A percentile compares a stretch with the other conserved stretches of the same genome.
phyloP scores from a whole-genome alignment of 2,113 vertebrate genomes.

The Varanus salvator region DNA sequence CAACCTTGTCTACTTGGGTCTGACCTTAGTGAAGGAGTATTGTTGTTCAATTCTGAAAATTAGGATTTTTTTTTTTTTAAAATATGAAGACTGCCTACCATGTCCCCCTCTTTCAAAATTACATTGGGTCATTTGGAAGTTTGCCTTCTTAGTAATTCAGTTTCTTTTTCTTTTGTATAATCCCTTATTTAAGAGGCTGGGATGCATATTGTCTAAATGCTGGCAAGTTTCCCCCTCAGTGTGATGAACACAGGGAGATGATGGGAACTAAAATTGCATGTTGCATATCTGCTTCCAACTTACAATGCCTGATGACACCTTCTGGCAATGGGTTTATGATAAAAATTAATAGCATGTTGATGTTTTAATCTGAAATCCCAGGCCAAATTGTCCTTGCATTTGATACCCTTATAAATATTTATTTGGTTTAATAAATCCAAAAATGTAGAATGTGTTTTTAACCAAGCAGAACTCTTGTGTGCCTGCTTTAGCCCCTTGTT shows the following conservation, averaged over 20 bases:
- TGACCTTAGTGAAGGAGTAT: neutral
- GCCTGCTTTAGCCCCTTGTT: slow-evolving; percentile 72
- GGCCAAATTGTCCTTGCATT: neutral
- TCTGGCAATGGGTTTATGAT: neutral
- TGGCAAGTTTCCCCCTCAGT: neutral
- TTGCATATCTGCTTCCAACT: slow-evolving; percentile 1
- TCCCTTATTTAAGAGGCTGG: neutral
- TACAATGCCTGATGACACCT: neutral
- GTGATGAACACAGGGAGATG: neutral
- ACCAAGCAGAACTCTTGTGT: slow-evolving; percentile 24
- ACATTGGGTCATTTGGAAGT: neutral
- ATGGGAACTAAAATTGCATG: neutral
- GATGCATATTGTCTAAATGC: neutral
- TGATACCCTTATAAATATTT: neutral
- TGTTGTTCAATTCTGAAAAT: neutral
- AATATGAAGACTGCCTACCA: neutral
- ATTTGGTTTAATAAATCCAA: slow-evolving; percentile 16
- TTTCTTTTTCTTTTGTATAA: neutral
- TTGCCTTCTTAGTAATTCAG: too few species aligned
- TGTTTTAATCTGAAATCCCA: neutral
- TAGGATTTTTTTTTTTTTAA: neutral
- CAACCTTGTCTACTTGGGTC: neutral
- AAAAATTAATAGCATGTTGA: neutral
- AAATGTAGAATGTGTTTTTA: slow-evolving; percentile 21
- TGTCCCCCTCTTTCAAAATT: neutral